Percentiles rank a stretch among this genome's conserved stretches.
These are phyloP conservation scores for Oryzias javanicus DNA, from an alignment of 2,113 vertebrate genomes.

Conservation along the genomic window DNA sequence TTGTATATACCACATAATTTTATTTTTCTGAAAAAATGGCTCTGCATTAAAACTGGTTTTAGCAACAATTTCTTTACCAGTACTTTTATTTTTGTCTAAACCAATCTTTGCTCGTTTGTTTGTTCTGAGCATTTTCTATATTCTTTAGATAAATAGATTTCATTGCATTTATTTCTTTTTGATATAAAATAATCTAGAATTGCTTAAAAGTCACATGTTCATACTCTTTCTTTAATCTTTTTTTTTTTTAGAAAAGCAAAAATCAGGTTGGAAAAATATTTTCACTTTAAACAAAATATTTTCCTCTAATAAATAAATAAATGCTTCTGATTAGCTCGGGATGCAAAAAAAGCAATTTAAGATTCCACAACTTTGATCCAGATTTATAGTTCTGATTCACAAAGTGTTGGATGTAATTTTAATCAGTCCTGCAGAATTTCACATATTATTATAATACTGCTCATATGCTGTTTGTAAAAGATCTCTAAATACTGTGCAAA, in stretches of 20 bases:
- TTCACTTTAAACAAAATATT: no score
- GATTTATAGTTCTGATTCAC: not conserved
- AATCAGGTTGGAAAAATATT: not conserved
- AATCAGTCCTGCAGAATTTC: not conserved
- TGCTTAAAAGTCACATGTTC: not conserved
- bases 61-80: not conserved
- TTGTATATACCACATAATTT: no score
- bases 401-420: not conserved
- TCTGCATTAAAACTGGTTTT: slow-evolving; percentile 5
- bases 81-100: not conserved
- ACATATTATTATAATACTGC: not conserved
- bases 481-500: no score
- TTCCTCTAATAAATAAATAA: no score
- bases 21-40: no score
- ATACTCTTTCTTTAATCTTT: not conserved
- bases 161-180: slow-evolving; percentile 28
- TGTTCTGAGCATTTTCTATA: slow-evolving; percentile 13
- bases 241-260: not conserved
- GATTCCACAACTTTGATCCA: no score
- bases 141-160: slow-evolving; percentile 30
- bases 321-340: no score
- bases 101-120: slow-evolving; percentile 3
- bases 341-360: no score
- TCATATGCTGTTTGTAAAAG: not conserved
- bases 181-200: slow-evolving; percentile 34